Evolutionary conservation across 2,888 invertebrate genomes (phyloP), one percentile per base, ranked within the genome.

Genomic region (Aporophyla lueneburgensis): DNA sequence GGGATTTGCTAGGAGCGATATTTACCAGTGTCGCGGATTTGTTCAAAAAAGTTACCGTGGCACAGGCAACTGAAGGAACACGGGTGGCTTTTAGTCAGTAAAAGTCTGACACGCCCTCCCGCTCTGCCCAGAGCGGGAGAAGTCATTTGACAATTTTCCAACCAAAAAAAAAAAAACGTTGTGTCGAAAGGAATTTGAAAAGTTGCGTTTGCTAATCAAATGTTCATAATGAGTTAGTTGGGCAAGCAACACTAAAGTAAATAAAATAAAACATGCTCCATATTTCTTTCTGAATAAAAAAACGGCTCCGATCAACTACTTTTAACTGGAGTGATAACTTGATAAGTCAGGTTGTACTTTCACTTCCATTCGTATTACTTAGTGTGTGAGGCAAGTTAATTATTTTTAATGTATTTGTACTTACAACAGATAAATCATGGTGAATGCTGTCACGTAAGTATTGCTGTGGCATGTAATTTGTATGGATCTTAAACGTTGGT

Each of bases 311-410:
- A 62, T 14, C 61, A 62, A 12, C 54, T 71, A 76, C 59, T 65
- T 81, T 75, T 75, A 72, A 81, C 65, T 78, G 69, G 74, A 74
- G 72, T 71, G 61, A 76, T 67, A 79, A 79, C 77, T 68, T 71
- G 61, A 76, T 67, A 79, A 79, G 83, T 68, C 77, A 80, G 70
- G 67, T 81, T 62, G 46, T 43, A 83, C 89, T 88, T 88, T 88
- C 86, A 81, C 88, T 88, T 81, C 76, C 80, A 79, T 76, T 80
- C 66, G 76, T 82, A 73, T 84, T 85, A 86, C 81, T 71, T 78
- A 83, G 75, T 80, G 72, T 80, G 68, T 76, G 74, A 68, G 69
- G 72, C 79, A 73, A 86, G 80, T 73, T 86, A 81, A 88, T 86
- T 87, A 87, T 79, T 74, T 82, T 85, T 74, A 85, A 86, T 80